A percentile compares a stretch with the other conserved stretches of the same genome.
phyloP scores from a whole-genome alignment of 2,113 vertebrate species.

The Ginglymostoma cirratum region DNA sequence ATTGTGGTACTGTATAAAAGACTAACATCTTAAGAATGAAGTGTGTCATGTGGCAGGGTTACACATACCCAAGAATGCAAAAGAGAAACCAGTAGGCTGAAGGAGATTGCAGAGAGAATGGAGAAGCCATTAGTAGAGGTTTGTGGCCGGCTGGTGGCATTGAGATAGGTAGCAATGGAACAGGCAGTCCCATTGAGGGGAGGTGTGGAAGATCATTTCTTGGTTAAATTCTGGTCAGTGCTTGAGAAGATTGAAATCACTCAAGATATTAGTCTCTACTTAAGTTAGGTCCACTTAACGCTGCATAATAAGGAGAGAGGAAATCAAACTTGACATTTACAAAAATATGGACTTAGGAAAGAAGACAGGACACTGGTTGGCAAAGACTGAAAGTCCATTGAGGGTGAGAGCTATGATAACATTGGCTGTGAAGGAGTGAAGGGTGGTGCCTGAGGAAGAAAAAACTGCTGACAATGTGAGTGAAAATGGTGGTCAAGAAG shows the following conservation, averaged over 20 bases:
- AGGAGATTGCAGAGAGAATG: not conserved
- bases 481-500: not conserved
- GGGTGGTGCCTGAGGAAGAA: not conserved
- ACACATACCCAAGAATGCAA: not conserved
- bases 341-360: not conserved
- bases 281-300: not conserved
- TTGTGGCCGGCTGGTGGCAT: not conserved
- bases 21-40: not conserved
- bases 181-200: not conserved
- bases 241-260: not conserved
- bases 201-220: not conserved
- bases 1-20: not conserved
- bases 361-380: not conserved
- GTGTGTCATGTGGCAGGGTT: not conserved
- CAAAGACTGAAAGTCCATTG: not conserved
- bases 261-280: not conserved
- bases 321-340: not conserved
- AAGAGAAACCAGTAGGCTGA: not conserved
- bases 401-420: not conserved
- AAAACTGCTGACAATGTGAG: not conserved
- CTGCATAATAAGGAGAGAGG: not conserved
- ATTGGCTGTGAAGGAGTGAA: not conserved
- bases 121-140: not conserved
- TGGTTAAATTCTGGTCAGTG: not conserved
- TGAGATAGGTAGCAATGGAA: not conserved